Base-by-base conservation (phyloP, 2,113 vertebrate genomes). In the Oreochromis niloticus region DNA sequence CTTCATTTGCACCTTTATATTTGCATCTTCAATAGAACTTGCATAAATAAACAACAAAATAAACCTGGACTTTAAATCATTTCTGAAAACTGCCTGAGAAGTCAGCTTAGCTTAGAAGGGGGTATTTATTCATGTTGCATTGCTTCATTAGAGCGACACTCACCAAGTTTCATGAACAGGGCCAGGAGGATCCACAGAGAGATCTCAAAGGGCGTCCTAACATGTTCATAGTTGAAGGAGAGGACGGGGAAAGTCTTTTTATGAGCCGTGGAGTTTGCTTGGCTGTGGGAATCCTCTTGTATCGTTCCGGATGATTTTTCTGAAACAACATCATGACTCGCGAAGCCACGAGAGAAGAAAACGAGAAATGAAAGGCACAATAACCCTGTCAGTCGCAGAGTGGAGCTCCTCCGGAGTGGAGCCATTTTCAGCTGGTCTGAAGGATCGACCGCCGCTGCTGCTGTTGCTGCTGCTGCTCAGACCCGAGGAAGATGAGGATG, bases 121-220 rank as follows among this genome's bases (percentile, higher is more conserved):
- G 2, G 17, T 34, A 24, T 0, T 61, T 17, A 52, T n/a, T 14
- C 16, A 19, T 30, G 30, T 11, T 7, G 43, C 14, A 22, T 4
- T 55, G 14, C 9, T 9, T 7, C 24, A 0, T 82, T 9, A 30
- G 11, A 0, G 61, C 12, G 14, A 13, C 75, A 94, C 98, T 96
- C 95, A 99, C 98, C 98, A 78, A 99, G 97, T 89, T 99, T 99
- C 97, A 99, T 98, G 86, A 99, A 96, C 71, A 98, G 98, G 30
- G 98, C 98, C 88, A 99, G 95, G 2, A 99, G 97, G 91, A 99
- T 98, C 98, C 98, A 99, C 30, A 99, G 95, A 0, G 98, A 95
- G 90, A 99, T 97, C 96, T 98, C 97, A 3, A 99, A 99, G 30
- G 98, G 98, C 39, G 66, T 93, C 82, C 94, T 95, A 73, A 99